Conservation (phyloP, 2,888 invertebrate species). For the Petrolisthes manimaculis region DNA sequence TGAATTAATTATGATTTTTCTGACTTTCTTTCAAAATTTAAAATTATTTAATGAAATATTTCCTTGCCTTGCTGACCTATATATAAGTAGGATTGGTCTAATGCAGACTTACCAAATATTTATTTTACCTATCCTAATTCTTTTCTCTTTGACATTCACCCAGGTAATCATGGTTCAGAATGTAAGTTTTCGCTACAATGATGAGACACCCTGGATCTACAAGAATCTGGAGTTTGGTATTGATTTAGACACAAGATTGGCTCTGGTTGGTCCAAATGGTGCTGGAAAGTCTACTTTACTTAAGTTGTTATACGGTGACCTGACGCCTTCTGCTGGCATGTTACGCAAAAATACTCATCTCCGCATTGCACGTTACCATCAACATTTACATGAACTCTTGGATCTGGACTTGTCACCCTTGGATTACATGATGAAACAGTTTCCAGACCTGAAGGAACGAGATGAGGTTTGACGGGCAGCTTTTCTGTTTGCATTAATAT, state of each 20-base stretch:
- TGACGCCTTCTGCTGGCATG: conserved; percentile 81
- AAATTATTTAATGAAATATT: not conserved
- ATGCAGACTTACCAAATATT: not conserved
- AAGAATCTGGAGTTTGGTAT: conserved; percentile 98
- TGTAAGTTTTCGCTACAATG: conserved; percentile 94
- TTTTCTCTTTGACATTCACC: not conserved
- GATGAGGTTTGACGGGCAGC: conserved; percentile 77
- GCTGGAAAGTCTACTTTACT: conserved; percentile 98
- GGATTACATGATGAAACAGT: conserved; percentile 98
- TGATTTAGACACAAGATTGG: conserved; percentile 94
- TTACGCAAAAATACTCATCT: conserved; percentile 98
- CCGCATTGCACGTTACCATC: conserved; percentile 97
- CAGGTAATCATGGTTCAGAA: conserved; percentile 96
- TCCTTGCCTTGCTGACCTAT: not conserved
- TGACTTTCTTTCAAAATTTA: no score
- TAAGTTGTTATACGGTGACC: conserved; percentile 94
- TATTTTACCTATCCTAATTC: not conserved
- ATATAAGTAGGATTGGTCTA: not conserved
- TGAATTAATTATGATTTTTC: no score
- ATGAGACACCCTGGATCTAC: conserved; percentile 90
- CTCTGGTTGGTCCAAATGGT: conserved; percentile 96
- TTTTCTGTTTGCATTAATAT: no score
- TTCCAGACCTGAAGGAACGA: conserved; percentile 95
- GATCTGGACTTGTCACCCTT: conserved; percentile 94
- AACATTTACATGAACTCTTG: conserved; percentile 95